These are phyloP conservation scores for Lycaena phlaeas DNA, from an alignment of 2,888 invertebrate species.

Conservation along the genomic window DNA sequence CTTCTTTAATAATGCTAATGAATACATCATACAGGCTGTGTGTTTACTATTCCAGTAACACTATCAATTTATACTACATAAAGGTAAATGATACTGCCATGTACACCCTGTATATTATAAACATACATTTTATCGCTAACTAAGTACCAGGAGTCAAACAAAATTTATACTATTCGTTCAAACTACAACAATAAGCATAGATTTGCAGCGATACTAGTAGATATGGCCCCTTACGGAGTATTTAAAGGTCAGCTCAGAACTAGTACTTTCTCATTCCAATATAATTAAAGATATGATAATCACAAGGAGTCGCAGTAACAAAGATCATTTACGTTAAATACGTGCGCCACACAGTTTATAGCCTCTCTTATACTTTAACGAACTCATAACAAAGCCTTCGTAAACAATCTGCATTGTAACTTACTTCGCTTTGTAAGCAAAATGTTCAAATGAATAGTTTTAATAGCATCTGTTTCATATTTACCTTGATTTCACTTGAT, in stretches of 20 bases:
- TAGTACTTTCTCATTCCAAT: conserved; percentile 5
- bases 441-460: conserved; percentile 26
- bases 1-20: too few relatives aligned
- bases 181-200: too few relatives aligned
- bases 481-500: not conserved
- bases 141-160: too few relatives aligned
- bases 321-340: conserved; percentile 13
- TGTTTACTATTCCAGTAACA: too few relatives aligned
- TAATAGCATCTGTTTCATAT: conserved; percentile 9
- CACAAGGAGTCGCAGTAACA: conserved; percentile 14
- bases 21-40: too few relatives aligned
- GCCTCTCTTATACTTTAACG: conserved; percentile 31
- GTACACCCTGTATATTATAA: too few relatives aligned
- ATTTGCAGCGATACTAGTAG: too few relatives aligned
- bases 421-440: conserved; percentile 24
- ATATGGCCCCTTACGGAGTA: conserved; percentile 1
- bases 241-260: conserved; percentile 1
- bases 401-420: conserved; percentile 29
- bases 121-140: too few relatives aligned
- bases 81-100: too few relatives aligned
- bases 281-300: conserved; percentile 8
- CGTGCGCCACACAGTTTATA: conserved; percentile 21
- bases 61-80: too few relatives aligned
- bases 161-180: too few relatives aligned
- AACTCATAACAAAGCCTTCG: conserved; percentile 28